Evolutionary conservation across 2,113 vertebrate species (phyloP).

Genomic region (Tautogolabrus adspersus): DNA sequence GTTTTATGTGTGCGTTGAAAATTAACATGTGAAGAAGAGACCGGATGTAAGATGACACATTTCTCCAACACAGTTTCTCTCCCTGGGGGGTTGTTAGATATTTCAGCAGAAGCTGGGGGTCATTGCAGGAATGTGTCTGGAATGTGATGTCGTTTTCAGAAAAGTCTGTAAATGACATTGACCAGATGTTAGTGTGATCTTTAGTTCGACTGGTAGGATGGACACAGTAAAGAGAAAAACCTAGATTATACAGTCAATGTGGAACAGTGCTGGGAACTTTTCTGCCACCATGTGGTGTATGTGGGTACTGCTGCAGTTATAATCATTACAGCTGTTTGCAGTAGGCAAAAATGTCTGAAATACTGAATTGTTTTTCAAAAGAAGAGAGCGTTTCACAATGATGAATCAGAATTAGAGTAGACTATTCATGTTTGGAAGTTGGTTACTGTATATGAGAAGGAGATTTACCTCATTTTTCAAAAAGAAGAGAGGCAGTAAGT

Average conservation of each 20-base stretch:
- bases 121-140: slow-evolving; percentile 57
- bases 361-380: not conserved
- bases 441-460: not conserved
- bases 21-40: not conserved
- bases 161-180: slow-evolving; percentile 61
- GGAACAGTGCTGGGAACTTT: not conserved
- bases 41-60: slow-evolving; percentile 19
- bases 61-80: slow-evolving; percentile 21
- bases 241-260: slow-evolving; percentile 3
- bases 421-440: slow-evolving; percentile 3
- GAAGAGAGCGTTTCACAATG: not conserved
- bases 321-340: not conserved
- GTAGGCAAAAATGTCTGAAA: not conserved
- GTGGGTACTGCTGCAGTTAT: slow-evolving; percentile 12
- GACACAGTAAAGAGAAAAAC: slow-evolving; percentile 1
- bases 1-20: not conserved
- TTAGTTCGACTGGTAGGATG: slow-evolving; percentile 30
- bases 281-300: slow-evolving; percentile 63
- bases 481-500: no score
- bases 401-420: not conserved
- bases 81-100: slow-evolving; percentile 30
- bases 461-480: not conserved
- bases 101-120: slow-evolving; percentile 44
- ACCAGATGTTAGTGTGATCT: slow-evolving; percentile 68
- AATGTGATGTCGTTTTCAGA: slow-evolving; percentile 55